Evolutionary conservation across 2,888 invertebrate genomes (phyloP), one percentile per base, ranked within the genome.

Genomic region (Psylliodes chrysocephalus): DNA sequence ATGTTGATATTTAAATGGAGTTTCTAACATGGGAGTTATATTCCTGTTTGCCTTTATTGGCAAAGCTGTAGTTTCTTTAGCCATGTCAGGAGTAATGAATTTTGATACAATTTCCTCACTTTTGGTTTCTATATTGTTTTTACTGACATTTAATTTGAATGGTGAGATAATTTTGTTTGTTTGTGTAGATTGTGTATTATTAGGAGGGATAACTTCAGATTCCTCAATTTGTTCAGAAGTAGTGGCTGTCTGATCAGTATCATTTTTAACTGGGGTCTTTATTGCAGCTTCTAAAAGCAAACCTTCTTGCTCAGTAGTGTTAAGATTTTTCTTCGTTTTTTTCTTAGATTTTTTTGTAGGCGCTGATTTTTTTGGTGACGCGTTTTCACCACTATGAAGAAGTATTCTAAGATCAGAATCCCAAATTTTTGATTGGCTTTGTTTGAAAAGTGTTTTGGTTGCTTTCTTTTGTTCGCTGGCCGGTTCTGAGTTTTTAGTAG

Each of bases 91-190:
- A 5, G 73, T 72, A 25, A 69, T 54, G 14, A 70, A 56, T 17
- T 64, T 68, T 7, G 56, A 18, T 6, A 66, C 47, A 8, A 60
- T 63, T 62, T 72, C 66, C 18, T 73, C 69, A n/a, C 59, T 63
- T 19, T 52, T 63, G 2, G 52, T 33, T 42, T 51, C 59, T n/a
- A 55, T 69, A n/a, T 73, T 66, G 7, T 69, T 69, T 63, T 75
- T 47, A 67, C 77, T 79, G 51, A 69, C 78, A 0, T 75, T 75
- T 44, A 77, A 64, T 66, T 78, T 78, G 1, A 76, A 77, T n/a
- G 78, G 77, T 0, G 76, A 78, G 1, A 76, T 56, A 42, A 78
- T 66, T 1, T 54, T 60, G 42, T 64, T 71, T 14, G 18, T 46
- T n/a, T 59, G 47, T 10, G 63, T 10, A 3, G 5, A 15, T 5